Conservation (phyloP, 2,888 invertebrate species). For the Drosophila prolongata region DNA sequence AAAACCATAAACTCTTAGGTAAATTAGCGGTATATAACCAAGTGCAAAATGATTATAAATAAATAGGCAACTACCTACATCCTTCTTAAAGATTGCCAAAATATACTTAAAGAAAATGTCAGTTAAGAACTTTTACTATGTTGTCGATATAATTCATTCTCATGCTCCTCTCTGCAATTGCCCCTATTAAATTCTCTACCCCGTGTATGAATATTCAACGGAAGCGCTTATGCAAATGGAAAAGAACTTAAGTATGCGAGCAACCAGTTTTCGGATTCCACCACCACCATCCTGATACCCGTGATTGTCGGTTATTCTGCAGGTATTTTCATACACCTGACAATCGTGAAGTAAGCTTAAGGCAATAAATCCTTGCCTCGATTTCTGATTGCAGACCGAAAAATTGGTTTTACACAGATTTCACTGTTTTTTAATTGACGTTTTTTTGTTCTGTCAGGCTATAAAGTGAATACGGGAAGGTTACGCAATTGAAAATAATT, state of each 20-base stretch:
- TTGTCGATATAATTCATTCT: background rate
- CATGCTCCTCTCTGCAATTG: background rate
- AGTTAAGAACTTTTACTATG: background rate
- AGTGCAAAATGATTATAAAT: too few species aligned
- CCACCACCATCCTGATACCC: background rate
- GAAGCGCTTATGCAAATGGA: constrained; percentile 35
- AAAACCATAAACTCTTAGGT: too few species aligned
- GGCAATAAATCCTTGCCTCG: constrained; percentile 39
- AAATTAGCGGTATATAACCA: too few species aligned
- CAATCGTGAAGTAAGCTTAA: constrained; percentile 59
- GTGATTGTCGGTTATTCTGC: constrained; percentile 17
- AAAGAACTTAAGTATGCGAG: constrained; percentile 20
- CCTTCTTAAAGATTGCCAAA: too few species aligned
- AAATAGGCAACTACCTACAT: too few species aligned
- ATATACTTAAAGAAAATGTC: background rate
- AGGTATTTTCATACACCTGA: constrained; percentile 29
- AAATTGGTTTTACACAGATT: constrained; percentile 55
- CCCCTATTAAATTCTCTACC: constrained; percentile 28
- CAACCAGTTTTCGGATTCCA: constrained; percentile 24
- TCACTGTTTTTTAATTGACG: constrained; percentile 26
- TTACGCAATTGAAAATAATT: background rate
- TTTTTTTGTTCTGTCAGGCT: background rate
- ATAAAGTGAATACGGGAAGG: background rate
- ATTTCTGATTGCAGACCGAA: constrained; percentile 15
- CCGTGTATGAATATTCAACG: constrained; percentile 28